Evolutionary conservation across 2,888 invertebrate genomes (phyloP).

Genomic region (Altica lythri): DNA sequence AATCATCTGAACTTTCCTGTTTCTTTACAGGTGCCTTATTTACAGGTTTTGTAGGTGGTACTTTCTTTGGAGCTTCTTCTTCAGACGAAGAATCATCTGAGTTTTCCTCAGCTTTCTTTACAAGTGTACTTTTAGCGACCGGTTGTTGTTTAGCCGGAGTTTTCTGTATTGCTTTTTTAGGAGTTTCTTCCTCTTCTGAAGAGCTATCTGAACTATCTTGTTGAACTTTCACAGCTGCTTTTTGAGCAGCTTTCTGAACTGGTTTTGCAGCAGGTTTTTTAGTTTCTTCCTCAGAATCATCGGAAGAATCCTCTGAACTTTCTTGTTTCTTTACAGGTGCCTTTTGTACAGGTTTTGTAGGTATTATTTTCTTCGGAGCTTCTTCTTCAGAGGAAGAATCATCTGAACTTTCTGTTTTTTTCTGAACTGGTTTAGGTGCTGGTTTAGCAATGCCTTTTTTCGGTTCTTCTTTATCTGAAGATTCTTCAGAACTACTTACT

Average conservation of each 20-base stretch:
- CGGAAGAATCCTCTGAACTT: too few species aligned
- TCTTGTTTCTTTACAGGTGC: constrained; percentile 36
- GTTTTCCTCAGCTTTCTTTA: constrained; percentile 34
- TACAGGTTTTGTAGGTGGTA: too few species aligned
- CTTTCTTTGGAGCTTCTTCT: constrained; percentile 45
- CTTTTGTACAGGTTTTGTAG: constrained; percentile 3
- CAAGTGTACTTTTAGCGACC: constrained; percentile 10
- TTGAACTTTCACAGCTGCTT: constrained; percentile 35
- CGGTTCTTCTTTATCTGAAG: too few species aligned
- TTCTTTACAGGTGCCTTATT: constrained; percentile 31
- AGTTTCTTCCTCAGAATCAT: too few species aligned
- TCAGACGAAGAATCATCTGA: constrained; percentile 48
- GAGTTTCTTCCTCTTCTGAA: constrained; percentile 48
- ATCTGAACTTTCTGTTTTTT: too few species aligned
- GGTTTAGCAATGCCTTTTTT: too few species aligned
- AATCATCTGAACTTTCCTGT: constrained; percentile 11
- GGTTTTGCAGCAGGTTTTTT: too few species aligned
- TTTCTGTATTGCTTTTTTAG: too few species aligned
- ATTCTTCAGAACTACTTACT: constrained; percentile 41
- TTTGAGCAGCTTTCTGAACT: too few species aligned
- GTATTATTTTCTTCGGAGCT: not conserved
- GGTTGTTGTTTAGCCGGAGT: too few species aligned
- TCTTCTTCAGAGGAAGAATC: constrained; percentile 7
- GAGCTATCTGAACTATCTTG: constrained; percentile 44
- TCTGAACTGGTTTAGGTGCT: too few species aligned